A percentile compares a stretch with the other conserved stretches of the same genome.
Conservation (phyloP, 2,113 vertebrate species). For the Mustelus asterias region DNA sequence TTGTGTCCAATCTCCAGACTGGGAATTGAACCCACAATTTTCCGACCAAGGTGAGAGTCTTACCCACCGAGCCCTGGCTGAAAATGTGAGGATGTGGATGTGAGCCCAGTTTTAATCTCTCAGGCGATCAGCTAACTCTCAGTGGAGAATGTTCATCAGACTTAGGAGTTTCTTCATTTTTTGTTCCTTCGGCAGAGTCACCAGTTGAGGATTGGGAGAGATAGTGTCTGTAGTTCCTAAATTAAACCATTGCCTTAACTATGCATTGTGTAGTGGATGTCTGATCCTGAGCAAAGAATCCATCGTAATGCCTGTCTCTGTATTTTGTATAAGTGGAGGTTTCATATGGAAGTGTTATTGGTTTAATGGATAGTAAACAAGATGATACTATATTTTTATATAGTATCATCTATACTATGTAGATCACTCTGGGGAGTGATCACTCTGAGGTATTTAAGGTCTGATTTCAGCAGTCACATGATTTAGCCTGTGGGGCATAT, state of each 20-base stretch:
- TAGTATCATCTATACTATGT: too few relatives aligned
- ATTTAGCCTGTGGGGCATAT: not conserved
- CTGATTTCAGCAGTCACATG: not conserved
- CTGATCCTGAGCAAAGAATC: not conserved
- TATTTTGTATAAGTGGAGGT: not conserved
- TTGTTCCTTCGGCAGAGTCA: not conserved
- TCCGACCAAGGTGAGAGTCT: not conserved
- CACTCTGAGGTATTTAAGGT: not conserved
- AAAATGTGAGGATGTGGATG: not conserved
- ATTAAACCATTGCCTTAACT: not conserved
- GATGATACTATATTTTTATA: not conserved
- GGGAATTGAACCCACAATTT: not conserved
- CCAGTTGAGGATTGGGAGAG: not conserved
- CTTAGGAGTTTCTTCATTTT: not conserved
- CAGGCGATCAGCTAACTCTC: not conserved
- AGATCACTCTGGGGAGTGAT: not conserved
- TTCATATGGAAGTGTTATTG: not conserved
- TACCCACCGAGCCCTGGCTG: not conserved
- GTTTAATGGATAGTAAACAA: not conserved
- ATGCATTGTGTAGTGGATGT: not conserved
- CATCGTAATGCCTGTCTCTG: not conserved
- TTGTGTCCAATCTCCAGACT: not conserved
- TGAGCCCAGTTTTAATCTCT: not conserved
- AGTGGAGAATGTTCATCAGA: not conserved
- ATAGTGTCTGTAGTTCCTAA: not conserved